Conservation (phyloP, 2,797 vertebrate species). For the Staurois parvus region DNA sequence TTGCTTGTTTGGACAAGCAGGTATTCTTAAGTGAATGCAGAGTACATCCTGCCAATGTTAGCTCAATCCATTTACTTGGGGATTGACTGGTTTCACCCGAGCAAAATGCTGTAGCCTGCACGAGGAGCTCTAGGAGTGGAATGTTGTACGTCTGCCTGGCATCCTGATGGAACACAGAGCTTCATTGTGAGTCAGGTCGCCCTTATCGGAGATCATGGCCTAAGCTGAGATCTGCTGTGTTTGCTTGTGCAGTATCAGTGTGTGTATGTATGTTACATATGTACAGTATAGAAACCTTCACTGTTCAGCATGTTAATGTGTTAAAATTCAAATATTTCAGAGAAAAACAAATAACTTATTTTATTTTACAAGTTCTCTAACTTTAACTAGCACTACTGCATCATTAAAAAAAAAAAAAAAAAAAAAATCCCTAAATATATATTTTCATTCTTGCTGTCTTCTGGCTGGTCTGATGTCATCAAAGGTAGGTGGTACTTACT, state of each 20-base stretch:
- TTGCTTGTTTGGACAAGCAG: conserved; percentile 44
- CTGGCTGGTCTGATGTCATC: too few relatives aligned
- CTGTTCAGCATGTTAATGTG: too few relatives aligned
- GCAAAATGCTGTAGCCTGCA: not conserved
- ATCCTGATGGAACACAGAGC: conserved; percentile 2
- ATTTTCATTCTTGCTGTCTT: too few relatives aligned
- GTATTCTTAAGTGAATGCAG: conserved; percentile 26
- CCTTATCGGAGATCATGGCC: not conserved
- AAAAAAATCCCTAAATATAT: too few relatives aligned
- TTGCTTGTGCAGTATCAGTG: not conserved
- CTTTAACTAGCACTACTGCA: too few relatives aligned
- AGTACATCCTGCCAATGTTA: conserved; percentile 31
- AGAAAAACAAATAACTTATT: too few relatives aligned
- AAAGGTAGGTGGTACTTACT: too few relatives aligned
- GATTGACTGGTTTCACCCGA: not conserved
- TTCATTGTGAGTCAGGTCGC: not conserved
- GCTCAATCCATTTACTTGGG: not conserved
- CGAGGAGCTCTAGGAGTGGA: not conserved
- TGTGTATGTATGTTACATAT: too few relatives aligned
- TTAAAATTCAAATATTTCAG: too few relatives aligned
- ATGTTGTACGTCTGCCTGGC: not conserved
- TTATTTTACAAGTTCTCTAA: too few relatives aligned
- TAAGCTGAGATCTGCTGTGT: not conserved
- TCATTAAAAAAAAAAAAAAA: too few relatives aligned
- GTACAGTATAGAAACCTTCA: too few relatives aligned